Conservation (phyloP, 2,888 invertebrate species). For the Ormyrus rosae region DNA sequence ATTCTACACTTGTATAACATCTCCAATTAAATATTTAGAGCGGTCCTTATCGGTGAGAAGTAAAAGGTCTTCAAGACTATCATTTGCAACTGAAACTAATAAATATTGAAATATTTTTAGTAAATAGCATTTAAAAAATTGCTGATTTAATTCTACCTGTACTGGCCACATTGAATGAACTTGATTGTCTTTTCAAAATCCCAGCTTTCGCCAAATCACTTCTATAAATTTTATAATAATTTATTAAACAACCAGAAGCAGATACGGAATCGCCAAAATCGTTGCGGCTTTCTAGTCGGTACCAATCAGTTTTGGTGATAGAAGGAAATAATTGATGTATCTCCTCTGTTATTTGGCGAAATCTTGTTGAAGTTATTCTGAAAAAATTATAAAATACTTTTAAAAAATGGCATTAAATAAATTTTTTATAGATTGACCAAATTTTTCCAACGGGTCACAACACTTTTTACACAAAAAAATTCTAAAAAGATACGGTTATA, state of each 20-base stretch:
- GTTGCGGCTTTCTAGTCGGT: background rate
- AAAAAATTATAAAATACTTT: background rate
- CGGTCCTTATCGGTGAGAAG: constrained; percentile 4
- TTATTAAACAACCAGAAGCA: constrained; percentile 6
- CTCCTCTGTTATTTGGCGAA: background rate
- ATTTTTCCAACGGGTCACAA: background rate
- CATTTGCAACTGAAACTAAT: background rate
- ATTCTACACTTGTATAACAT: background rate
- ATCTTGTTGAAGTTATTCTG: constrained; percentile 5
- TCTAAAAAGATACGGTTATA: background rate
- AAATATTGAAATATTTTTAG: background rate
- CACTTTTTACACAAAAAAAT: background rate
- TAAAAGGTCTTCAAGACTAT: background rate
- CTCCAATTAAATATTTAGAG: background rate
- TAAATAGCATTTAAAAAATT: background rate
- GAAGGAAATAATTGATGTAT: background rate
- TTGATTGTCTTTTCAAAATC: background rate
- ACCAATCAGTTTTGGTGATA: background rate
- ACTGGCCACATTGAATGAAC: too few species aligned
- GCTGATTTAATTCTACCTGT: background rate
- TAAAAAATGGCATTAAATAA: constrained; percentile 5
- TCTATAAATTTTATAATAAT: constrained; percentile 14
- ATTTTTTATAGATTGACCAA: background rate
- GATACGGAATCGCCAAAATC: background rate
- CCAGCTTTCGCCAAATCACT: constrained; percentile 8